Conservation (phyloP, 2,888 invertebrate species). For the Eurytoma californica region DNA sequence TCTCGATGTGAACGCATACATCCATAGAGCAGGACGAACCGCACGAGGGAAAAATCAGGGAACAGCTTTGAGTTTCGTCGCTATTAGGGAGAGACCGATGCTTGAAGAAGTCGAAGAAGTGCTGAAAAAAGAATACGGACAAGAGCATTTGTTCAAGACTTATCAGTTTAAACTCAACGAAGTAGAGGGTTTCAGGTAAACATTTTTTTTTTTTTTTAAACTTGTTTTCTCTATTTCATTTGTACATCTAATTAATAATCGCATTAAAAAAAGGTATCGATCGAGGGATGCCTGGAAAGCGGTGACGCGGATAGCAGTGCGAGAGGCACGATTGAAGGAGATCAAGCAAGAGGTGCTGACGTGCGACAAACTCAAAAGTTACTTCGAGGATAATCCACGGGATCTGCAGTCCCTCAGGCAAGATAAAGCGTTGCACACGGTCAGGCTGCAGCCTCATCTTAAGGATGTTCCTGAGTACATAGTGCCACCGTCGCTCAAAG, state of each 20-base stretch:
- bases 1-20: conserved; percentile 89
- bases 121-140: conserved; percentile 81
- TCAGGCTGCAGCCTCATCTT: conserved; percentile 88
- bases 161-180: conserved; percentile 97
- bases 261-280: conserved; percentile 79
- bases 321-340: conserved; percentile 96
- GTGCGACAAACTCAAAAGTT: conserved; percentile 92
- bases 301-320: conserved; percentile 93
- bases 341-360: conserved; percentile 95
- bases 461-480: conserved; percentile 96
- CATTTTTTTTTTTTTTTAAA: conserved; percentile 11
- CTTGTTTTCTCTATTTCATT: neutral
- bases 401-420: conserved; percentile 90
- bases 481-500: conserved; percentile 86
- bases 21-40: conserved; percentile 96
- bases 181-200: conserved; percentile 91
- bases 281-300: conserved; percentile 96
- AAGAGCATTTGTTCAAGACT: conserved; percentile 81
- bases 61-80: conserved; percentile 92
- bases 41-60: conserved; percentile 92
- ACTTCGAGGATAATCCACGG: conserved; percentile 93
- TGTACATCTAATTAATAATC: neutral
- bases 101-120: conserved; percentile 86
- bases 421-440: conserved; percentile 90
- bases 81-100: conserved; percentile 84